A percentile compares a stretch with the other conserved stretches of the same genome.
Evolutionary conservation across 2,113 vertebrate species (phyloP).

Genomic region (Hyla sarda): DNA sequence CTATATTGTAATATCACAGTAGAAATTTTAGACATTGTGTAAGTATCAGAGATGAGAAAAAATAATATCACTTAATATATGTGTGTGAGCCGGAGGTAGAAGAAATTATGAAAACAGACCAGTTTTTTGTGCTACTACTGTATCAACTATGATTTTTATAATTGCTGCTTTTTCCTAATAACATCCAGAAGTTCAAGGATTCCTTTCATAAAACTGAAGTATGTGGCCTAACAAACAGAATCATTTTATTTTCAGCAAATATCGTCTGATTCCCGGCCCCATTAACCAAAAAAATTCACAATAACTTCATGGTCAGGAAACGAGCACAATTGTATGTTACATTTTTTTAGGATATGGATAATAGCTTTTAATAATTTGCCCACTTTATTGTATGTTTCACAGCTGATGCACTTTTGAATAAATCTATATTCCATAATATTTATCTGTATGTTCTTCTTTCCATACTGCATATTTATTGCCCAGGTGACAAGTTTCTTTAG

Average conservation of each 20-base stretch:
- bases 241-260: background rate
- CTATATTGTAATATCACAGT: slow-evolving; percentile 57
- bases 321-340: background rate
- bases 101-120: slow-evolving; percentile 38
- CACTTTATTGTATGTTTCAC: background rate
- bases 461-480: background rate
- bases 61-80: slow-evolving; percentile 37
- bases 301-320: background rate
- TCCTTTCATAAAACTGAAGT: background rate
- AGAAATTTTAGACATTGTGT: slow-evolving; percentile 45
- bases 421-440: background rate
- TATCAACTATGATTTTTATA: slow-evolving; percentile 23
- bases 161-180: slow-evolving; percentile 15
- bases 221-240: slow-evolving; percentile 1
- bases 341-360: background rate
- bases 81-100: slow-evolving; percentile 42
- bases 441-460: background rate
- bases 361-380: background rate
- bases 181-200: background rate
- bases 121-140: slow-evolving; percentile 18
- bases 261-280: background rate
- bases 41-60: slow-evolving; percentile 22
- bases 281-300: background rate
- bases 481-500: background rate
- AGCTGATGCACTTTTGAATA: background rate